Evolutionary conservation across 1,140 invertebrate species (phyloP), one percentile per base, ranked within the genome.

Genomic region (Magallana angulata): DNA sequence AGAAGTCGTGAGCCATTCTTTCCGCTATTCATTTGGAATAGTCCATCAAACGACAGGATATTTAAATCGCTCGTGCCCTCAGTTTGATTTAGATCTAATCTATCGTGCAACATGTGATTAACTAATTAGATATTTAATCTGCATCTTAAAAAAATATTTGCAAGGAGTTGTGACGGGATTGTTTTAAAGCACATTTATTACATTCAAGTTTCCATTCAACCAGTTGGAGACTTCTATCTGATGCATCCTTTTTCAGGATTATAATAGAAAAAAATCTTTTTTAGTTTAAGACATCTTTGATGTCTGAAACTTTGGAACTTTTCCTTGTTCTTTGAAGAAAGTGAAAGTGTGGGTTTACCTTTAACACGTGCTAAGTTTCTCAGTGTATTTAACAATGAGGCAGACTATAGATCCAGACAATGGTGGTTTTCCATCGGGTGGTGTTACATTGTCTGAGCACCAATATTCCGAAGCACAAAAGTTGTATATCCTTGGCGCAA

Each of bases 401-500:
- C 68, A 76, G 24, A 76, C 68, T 76, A 76, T 76, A 76, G 24
- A 76, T 30, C 68, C 68, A 76, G 36, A 76, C 24, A 82, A 57
- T 56, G 57, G 11, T 0, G 57, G 30, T 24, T 24, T 84, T 11
- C 82, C 82, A 9, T 58, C 82, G 8, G 57, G 59, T 16, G 56
- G 57, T 16, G 58, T 84, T 16, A 60, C 81, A 18, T 56, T 59
- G 30, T 71, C 82, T 9, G 86, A 87, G 36, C 86, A 71, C 59
- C 81, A 87, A 58, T 87, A 87, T 48, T 59, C n/a, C 16, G 81
- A 81, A 48, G 85, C 88, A 59, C 71, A 89, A 60, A 87, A 87
- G 18, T 57, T 90, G 1, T 90, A 86, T 64, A 85, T 89, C 8
- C 80, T 89, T 30, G 85, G 83, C 14, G 86, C 86, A 58, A 87